Evolutionary conservation across 1,140 invertebrate genomes (phyloP).

Genomic region (Carposina sasakii): DNA sequence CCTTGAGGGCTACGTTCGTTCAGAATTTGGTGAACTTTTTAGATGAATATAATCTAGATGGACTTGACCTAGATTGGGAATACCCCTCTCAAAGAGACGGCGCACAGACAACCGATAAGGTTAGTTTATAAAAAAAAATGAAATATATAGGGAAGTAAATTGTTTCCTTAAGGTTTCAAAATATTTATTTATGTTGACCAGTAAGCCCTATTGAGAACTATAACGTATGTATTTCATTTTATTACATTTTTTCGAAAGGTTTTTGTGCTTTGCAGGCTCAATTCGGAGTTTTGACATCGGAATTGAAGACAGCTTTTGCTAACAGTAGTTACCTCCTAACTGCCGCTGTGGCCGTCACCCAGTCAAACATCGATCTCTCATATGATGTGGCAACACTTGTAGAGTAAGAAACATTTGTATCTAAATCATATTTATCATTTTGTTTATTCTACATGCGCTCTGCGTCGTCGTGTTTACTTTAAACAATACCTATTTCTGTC

Average conservation of each 20-base stretch:
- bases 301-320: conserved; percentile 1
- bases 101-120: conserved; percentile 75
- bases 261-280: background rate
- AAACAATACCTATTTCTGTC: too few relatives aligned
- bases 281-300: background rate
- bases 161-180: too few relatives aligned
- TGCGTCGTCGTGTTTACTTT: too few relatives aligned
- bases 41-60: conserved; percentile 82
- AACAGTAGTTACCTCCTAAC: background rate
- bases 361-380: background rate
- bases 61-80: conserved; percentile 87
- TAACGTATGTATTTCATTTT: too few relatives aligned
- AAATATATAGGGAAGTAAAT: too few relatives aligned
- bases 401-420: background rate
- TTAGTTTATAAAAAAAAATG: too few relatives aligned
- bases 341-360: conserved; percentile 3
- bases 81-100: conserved; percentile 83
- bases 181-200: too few relatives aligned
- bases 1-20: conserved; percentile 77
- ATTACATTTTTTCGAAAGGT: too few relatives aligned
- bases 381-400: background rate
- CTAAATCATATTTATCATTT: too few relatives aligned
- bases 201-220: too few relatives aligned
- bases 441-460: too few relatives aligned
- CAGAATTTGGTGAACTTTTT: conserved; percentile 80